These are phyloP conservation scores for Eudemis profundana DNA, from an alignment of 2,888 invertebrate genomes.

Conservation along the genomic window DNA sequence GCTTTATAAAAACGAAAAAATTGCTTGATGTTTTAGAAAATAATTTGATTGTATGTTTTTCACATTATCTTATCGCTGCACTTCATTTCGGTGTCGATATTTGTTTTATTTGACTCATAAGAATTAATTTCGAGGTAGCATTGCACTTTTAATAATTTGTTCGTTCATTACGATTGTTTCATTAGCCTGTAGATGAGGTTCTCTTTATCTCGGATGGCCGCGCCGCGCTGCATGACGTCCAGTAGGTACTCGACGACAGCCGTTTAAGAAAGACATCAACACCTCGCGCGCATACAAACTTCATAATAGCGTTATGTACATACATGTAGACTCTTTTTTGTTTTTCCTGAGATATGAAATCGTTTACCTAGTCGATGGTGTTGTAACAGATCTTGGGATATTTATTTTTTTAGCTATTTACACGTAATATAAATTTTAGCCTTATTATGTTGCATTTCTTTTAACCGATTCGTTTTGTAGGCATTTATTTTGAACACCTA, in stretches of 20 bases:
- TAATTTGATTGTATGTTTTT: conserved; percentile 70
- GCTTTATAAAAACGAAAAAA: conserved; percentile 74
- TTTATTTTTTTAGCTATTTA: conserved; percentile 29
- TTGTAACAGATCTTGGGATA: conserved; percentile 9
- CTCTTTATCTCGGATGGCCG: conserved; percentile 69
- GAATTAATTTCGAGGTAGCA: conserved; percentile 64
- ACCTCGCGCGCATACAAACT: conserved; percentile 13
- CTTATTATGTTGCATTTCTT: conserved; percentile 46
- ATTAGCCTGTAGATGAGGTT: conserved; percentile 75
- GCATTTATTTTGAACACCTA: conserved; percentile 46
- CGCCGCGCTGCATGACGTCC: conserved; percentile 74
- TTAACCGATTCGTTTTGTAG: conserved; percentile 48
- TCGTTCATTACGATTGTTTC: conserved; percentile 65
- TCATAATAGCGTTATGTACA: conserved; percentile 23
- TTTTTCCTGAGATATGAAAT: conserved; percentile 21
- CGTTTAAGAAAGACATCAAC: conserved; percentile 15
- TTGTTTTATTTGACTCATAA: conserved; percentile 64
- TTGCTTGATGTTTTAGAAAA: conserved; percentile 80
- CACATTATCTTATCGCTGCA: conserved; percentile 78
- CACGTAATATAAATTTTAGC: conserved; percentile 19
- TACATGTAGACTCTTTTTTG: conserved; percentile 17
- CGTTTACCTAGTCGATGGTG: conserved; percentile 6
- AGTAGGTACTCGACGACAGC: conserved; percentile 50
- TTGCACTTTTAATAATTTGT: conserved; percentile 64
- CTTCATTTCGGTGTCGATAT: conserved; percentile 78